Base-by-base conservation (phyloP, 2,888 invertebrate species). In the Osmoderma eremita region DNA sequence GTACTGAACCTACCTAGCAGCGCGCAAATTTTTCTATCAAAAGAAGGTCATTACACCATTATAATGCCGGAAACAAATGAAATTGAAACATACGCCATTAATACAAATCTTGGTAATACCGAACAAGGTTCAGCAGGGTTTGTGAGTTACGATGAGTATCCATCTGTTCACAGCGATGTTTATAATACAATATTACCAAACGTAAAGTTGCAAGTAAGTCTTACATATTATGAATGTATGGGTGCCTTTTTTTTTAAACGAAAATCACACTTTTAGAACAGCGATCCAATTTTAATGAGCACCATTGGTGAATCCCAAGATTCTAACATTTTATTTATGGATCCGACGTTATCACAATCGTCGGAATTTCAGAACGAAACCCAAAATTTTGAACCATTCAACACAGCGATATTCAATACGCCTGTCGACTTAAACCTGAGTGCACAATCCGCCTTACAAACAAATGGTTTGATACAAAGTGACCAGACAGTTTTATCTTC, bases 291-390 rank as follows among this genome's bases (percentile, higher is more conserved):
- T 15, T 62, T 78, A 5, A 68, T 77, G 48, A 75, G 75, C 41
- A 54, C 73, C 20, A 69, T 77, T 18, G 70, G 67, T 22, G 76
- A 77, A 58, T 68, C 77, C 10, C 76, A 75, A 74, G 77, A 77
- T 24, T 65, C 71, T 3, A 74, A 73, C 42, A 71, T 74, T 15
- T 65, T 78, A 10, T 76, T 78, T 50, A 65, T 68, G 61, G 68
- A 68, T 51, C 65, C 67, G 1, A 51, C 69, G n/a, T 24, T 63
- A 53, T 13, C 58, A 1, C 65, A 64, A 48, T 50, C 49, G 5
- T 49, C 42, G 12, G 67, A 65, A 51, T 61, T 51, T 30, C 68
- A 56, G 61, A 61, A 12, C 13, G 65, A 68, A 36, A 18, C 56
- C 1, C 64, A 67, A 53, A 68, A 42, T 61, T 68, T 68, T 17